phyloP scores from a whole-genome alignment of 2,113 vertebrate genomes.

The Cyanocitta stelleri region DNA sequence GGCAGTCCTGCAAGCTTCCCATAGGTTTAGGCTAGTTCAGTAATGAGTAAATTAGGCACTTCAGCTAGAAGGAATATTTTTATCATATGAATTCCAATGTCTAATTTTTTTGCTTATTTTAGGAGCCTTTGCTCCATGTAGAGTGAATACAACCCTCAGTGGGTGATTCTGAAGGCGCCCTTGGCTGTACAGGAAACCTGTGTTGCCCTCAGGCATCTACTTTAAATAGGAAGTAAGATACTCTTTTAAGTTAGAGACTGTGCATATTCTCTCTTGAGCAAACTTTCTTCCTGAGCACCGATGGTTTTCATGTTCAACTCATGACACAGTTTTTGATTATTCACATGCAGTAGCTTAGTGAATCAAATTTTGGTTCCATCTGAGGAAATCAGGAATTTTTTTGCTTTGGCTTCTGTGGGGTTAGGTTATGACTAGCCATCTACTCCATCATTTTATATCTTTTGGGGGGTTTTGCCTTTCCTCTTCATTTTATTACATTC shows the following conservation, averaged over 20 bases:
- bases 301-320: not conserved
- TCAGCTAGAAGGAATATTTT: not conserved
- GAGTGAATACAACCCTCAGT: not conserved
- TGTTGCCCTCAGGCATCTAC: not conserved
- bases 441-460: not conserved
- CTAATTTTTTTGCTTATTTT: not conserved
- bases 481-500: not conserved
- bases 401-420: not conserved
- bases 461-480: not conserved
- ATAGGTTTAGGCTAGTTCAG: not conserved
- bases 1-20: not conserved
- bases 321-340: not conserved
- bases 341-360: not conserved
- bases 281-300: not conserved
- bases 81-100: not conserved
- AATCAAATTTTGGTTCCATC: not conserved
- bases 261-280: not conserved
- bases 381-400: not conserved
- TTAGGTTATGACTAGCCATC: not conserved
- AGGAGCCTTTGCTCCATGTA: not conserved
- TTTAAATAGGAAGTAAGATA: not conserved
- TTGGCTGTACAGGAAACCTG: conserved; percentile 2
- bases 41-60: not conserved
- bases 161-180: not conserved
- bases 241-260: not conserved